Base-by-base conservation (phyloP, 2,113 vertebrate species). In the Lates calcarifer region DNA sequence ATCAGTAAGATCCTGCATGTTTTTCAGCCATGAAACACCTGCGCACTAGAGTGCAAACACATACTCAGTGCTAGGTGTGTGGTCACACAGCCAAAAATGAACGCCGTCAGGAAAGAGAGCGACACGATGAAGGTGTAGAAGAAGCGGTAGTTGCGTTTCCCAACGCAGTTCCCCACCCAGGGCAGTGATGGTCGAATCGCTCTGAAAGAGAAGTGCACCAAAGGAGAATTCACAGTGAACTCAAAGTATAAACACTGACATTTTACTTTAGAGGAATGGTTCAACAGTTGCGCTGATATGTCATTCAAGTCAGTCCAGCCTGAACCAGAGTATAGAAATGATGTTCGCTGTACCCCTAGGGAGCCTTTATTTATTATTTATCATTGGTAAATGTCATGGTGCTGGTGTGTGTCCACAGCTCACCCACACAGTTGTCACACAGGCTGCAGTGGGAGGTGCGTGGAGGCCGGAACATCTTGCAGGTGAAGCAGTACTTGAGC, bases 101-200 rank as follows among this genome's bases (percentile, higher is more conserved):
- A 99, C 62, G 97, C 96, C 0, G 98, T 99, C 82, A 97, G 92
- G 94, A 99, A 97, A 58, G 98, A 97, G 65, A 99, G 97, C 13
- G 97, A 99, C 84, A 98, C 96, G 63, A 99, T 97, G 91, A 99
- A 99, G 67, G 96, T 95, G 18, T 99, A 99, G 95, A 99, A 99
- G 95, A 97, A 98, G 43, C 97, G 96, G 62, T 99, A 99, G 95
- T 99, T 99, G 76, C 97, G 96, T 90, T 96, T 98, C 62, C 98
- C 98, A 41, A 99, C 97, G 8, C 98, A 99, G 95, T 99, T 99
- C 53, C 98, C 98, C 66, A 99, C 97, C 98, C 98, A 99, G 17
- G 98, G 83, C 98, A 99, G 92, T 99, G 98, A 79, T 99, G 98
- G 66, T 99, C 98, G 26, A 99, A 99, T 1, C 97, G 94, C 86